A percentile compares a stretch with the other conserved stretches of the same genome.
Evolutionary conservation across 2,888 invertebrate genomes (phyloP).

Genomic region (Hermodice carunculata): DNA sequence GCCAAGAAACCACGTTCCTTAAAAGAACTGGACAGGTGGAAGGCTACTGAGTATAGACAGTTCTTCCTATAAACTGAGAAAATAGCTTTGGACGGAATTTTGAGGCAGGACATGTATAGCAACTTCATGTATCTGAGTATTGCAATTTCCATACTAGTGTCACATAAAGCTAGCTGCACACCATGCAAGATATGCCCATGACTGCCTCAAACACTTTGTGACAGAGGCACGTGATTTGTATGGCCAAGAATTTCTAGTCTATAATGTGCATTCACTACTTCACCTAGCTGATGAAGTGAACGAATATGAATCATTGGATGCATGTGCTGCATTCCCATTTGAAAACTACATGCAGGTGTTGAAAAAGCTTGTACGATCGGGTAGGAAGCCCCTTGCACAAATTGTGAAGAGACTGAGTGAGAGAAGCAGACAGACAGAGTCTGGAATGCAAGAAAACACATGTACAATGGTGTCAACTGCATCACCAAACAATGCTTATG

Average conservation of each 20-base stretch:
- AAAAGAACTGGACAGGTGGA: background rate
- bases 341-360: constrained; percentile 26
- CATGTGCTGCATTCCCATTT: constrained; percentile 26
- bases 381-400: constrained; percentile 21
- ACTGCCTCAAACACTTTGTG: constrained; percentile 27
- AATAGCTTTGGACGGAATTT: background rate
- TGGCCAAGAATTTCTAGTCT: constrained; percentile 18
- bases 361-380: constrained; percentile 21
- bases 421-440: background rate
- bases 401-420: constrained; percentile 18
- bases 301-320: constrained; percentile 19
- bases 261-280: constrained; percentile 30
- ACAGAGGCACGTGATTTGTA: constrained; percentile 7
- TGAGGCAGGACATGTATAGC: background rate
- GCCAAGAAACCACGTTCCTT: background rate
- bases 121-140: background rate
- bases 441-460: background rate
- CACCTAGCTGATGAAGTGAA: constrained; percentile 25
- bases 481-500: background rate
- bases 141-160: background rate
- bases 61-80: constrained; percentile 3
- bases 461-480: background rate
- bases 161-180: background rate
- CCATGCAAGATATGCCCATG: constrained; percentile 12
- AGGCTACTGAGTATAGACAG: background rate